phyloP scores from a whole-genome alignment of 2,888 invertebrate species.

The Noctua janthe region DNA sequence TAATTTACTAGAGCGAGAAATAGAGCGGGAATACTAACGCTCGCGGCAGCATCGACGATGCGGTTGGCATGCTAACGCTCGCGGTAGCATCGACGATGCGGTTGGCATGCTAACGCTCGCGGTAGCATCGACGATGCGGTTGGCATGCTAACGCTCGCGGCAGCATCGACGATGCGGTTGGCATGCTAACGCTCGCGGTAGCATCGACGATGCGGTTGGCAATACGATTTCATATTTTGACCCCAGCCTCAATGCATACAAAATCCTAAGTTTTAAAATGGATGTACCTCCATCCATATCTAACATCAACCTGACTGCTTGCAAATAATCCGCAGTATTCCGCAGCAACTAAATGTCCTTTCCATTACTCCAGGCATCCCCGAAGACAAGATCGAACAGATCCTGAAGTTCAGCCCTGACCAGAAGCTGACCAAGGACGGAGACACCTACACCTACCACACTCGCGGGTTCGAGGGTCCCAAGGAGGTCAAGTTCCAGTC shows the following conservation, averaged over 20 bases:
- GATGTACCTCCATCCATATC: not conserved
- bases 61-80: no score
- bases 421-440: slow-evolving; percentile 73
- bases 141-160: no score
- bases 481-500: slow-evolving; percentile 71
- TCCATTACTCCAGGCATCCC: slow-evolving; percentile 63
- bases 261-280: not conserved
- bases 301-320: not conserved
- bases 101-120: no score
- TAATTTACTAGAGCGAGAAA: no score
- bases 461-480: slow-evolving; percentile 45
- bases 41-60: no score
- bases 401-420: slow-evolving; percentile 56
- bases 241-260: not conserved
- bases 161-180: no score
- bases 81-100: no score
- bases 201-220: no score
- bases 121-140: no score
- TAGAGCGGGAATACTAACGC: no score
- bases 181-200: no score
- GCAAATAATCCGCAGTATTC: not conserved
- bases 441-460: slow-evolving; percentile 70
- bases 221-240: not conserved
- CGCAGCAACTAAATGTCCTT: not conserved
- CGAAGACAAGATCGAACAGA: slow-evolving; percentile 63